Conservation (phyloP, 2,113 vertebrate species). For the Odocoileus virginianus region DNA sequence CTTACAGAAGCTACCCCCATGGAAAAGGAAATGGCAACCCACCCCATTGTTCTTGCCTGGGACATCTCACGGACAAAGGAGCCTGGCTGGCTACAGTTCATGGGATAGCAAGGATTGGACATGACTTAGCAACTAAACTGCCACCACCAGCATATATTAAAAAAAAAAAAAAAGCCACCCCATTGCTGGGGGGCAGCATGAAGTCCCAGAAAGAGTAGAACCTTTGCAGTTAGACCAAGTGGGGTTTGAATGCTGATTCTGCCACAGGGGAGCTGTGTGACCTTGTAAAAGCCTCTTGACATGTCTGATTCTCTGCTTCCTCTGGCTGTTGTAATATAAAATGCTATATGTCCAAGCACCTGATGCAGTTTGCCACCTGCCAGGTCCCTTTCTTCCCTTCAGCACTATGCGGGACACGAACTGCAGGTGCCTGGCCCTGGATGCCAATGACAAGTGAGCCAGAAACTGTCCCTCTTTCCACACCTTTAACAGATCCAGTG, state of each 20-base stretch:
- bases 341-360: neutral
- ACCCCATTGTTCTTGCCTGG: neutral
- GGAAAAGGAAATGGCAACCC: neutral
- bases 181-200: neutral
- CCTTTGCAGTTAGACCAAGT: neutral
- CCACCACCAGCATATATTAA: neutral
- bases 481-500: neutral
- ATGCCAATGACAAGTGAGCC: neutral
- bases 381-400: neutral
- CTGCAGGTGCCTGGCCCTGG: neutral
- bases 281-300: neutral
- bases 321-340: neutral
- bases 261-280: neutral
- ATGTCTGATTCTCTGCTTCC: neutral
- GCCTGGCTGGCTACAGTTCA: neutral
- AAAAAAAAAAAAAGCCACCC: neutral
- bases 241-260: neutral
- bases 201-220: neutral
- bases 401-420: accelerated
- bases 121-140: neutral
- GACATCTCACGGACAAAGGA: neutral
- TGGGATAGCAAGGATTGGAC: neutral
- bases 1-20: neutral
- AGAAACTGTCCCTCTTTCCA: neutral
- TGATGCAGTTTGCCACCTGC: neutral